phyloP scores from a whole-genome alignment of 2,797 vertebrate species.

The Eremophila alpestris region DNA sequence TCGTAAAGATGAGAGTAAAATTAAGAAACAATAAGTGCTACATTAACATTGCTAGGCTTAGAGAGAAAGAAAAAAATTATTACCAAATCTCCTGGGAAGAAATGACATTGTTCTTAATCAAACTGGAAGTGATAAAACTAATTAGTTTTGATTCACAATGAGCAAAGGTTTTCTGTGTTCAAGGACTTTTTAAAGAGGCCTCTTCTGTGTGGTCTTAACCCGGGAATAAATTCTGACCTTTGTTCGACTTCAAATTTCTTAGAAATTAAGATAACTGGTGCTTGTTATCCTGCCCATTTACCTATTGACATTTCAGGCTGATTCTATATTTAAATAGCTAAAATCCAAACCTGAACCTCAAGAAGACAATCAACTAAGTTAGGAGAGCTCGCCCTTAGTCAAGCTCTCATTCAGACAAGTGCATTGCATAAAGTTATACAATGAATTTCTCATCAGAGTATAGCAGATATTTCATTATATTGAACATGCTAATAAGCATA shows the following conservation, averaged over 20 bases:
- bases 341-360: background rate
- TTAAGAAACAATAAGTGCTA: conserved; percentile 17
- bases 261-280: background rate
- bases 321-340: background rate
- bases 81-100: background rate
- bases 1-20: background rate
- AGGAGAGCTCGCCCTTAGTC: background rate
- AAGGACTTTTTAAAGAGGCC: background rate
- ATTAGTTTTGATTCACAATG: background rate
- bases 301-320: background rate
- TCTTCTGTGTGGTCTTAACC: background rate
- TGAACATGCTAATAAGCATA: background rate
- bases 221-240: background rate
- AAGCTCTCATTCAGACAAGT: background rate
- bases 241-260: background rate
- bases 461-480: background rate
- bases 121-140: background rate
- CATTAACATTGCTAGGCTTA: background rate
- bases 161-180: background rate
- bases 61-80: background rate
- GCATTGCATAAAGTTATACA: background rate
- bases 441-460: background rate
- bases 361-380: background rate
- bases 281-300: background rate
- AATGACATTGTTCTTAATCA: background rate